phyloP scores from a whole-genome alignment of 1,140 invertebrate species.

The Eumaeus atala region DNA sequence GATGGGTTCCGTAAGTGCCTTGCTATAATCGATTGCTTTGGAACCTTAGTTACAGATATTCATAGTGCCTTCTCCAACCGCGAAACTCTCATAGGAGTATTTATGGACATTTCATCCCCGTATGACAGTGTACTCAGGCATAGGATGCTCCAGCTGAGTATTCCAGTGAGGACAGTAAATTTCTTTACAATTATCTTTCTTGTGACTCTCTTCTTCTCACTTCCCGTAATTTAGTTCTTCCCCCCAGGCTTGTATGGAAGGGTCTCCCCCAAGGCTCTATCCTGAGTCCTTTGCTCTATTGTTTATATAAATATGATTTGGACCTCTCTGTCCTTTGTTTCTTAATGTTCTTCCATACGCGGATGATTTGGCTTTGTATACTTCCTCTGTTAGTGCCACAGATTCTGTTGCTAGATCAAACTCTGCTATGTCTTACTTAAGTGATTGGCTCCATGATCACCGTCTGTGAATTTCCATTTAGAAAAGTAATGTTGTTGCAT shows the following conservation, averaged over 20 bases:
- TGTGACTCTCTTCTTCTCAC: background rate
- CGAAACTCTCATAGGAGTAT: slow-evolving; percentile 18
- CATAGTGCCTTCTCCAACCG: slow-evolving; percentile 12
- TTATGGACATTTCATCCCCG: slow-evolving; percentile 22
- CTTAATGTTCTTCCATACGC: background rate
- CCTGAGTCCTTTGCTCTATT: background rate
- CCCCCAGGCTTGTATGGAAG: background rate
- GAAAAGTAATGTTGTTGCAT: background rate
- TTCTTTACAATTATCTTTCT: slow-evolving; percentile 1
- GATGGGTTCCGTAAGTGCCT: slow-evolving; percentile 16
- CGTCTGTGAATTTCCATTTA: background rate
- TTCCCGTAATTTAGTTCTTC: background rate
- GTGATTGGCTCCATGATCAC: background rate
- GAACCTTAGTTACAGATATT: slow-evolving; percentile 28
- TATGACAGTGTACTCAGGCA: slow-evolving; percentile 19
- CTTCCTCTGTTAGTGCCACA: background rate
- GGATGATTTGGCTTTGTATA: background rate
- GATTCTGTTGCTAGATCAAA: too few species aligned
- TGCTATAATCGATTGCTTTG: slow-evolving; percentile 25
- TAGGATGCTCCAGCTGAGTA: slow-evolving; percentile 20
- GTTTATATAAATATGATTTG: background rate
- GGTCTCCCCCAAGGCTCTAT: background rate
- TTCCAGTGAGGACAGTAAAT: background rate
- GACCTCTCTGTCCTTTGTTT: background rate
- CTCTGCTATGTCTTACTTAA: too few species aligned